Evolutionary conservation across 2,888 invertebrate species (phyloP), one percentile per base, ranked within the genome.

Genomic region (Tromatobia lineatoria): DNA sequence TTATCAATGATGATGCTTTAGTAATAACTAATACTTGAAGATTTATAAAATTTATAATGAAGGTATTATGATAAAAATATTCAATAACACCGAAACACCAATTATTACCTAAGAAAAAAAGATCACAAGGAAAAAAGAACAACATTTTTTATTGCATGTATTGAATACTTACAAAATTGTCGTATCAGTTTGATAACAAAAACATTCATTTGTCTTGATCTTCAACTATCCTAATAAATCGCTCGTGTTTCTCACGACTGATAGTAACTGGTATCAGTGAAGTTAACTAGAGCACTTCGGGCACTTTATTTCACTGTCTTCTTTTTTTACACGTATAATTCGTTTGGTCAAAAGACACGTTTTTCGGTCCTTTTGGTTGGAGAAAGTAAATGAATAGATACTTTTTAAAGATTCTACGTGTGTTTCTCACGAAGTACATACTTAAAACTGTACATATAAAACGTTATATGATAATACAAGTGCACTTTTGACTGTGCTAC

Each of bases 361-460:
- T 7, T 20, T 23, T 75, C 71, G 25, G 74, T 57, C 38, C 29
- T 29, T n/a, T 34, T 54, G 7, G 25, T 45, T 25, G 20, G 29
- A 74, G 42, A 64, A 50, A 61, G 18, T 3, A 73, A 47, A 52
- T 18, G 10, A 52, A 38, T 73, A 25, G 20, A 64, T 42, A 38
- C 23, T 42, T 57, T 25, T 3, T 23, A 29, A 23, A 10, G 18
- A 38, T 47, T 79, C 52, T 71, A 11, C 64, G 52, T 57, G 42
- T 54, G 18, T 18, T 50, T 50, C 45, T 47, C 69, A 50, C 47
- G 18, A 45, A 47, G 71, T 8, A 66, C 29, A 74, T n/a, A 15
- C 67, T 59, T 45, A 75, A 75, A 75, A 82, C 85, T 85, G 81
- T 85, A 85, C 85, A 82, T 61, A 67, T 10, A 76, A 77, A 76